These are phyloP conservation scores for Chlorocebus sabaeus DNA, from an alignment of 2,113 vertebrate genomes.

Conservation along the genomic window DNA sequence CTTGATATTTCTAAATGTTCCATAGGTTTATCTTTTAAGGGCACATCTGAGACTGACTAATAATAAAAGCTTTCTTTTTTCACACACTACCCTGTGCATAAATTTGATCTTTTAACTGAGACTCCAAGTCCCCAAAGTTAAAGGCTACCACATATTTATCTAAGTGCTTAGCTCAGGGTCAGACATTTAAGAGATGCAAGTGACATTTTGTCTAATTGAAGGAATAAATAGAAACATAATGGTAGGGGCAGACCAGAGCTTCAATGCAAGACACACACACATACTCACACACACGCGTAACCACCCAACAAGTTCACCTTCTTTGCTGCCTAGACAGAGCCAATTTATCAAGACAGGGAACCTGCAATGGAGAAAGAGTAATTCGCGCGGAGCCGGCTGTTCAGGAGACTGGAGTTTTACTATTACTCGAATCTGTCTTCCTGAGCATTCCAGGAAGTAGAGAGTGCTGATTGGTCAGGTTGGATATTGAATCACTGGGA, in stretches of 20 bases:
- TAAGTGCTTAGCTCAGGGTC: background rate
- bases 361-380: no score
- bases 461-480: no score
- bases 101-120: background rate
- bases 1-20: background rate
- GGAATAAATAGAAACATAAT: background rate
- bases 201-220: background rate
- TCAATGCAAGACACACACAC: background rate
- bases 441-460: no score
- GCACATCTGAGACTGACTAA: background rate
- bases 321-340: no score
- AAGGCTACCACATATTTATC: background rate
- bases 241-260: background rate
- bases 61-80: background rate
- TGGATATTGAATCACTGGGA: no score
- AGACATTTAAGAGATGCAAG: background rate
- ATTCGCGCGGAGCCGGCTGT: rapidly evolving
- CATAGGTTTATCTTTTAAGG: background rate
- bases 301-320: background rate
- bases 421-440: no score
- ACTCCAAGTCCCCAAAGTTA: background rate
- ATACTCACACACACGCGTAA: no score
- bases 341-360: no score
- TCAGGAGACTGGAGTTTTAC: no score
- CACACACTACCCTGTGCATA: background rate